These are phyloP conservation scores for Monochamus saltuarius DNA, from an alignment of 1,140 invertebrate species.

Conservation along the genomic window DNA sequence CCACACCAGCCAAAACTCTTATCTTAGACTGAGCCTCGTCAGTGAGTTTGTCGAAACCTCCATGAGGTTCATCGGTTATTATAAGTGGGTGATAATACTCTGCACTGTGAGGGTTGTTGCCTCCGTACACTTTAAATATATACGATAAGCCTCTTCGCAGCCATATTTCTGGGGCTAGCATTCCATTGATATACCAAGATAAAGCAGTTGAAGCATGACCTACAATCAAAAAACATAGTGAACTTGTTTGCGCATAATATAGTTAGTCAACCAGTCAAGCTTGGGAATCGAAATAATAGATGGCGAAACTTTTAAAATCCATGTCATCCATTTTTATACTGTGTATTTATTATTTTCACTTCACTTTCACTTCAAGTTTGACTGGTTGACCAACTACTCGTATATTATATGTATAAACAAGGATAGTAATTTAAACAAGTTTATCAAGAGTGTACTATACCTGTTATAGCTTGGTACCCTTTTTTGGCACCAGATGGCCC, in stretches of 20 bases:
- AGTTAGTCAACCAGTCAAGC: too few species aligned
- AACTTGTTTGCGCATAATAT: too few species aligned
- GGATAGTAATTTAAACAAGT: too few species aligned
- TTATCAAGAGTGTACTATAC: constrained; percentile 48
- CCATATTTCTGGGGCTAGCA: constrained; percentile 83
- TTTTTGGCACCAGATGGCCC: constrained; percentile 76
- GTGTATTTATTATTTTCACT: too few species aligned
- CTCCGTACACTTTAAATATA: constrained; percentile 78
- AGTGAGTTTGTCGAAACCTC: constrained; percentile 74
- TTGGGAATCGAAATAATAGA: too few species aligned
- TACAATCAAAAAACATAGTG: too few species aligned
- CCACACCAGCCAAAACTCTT: constrained; percentile 82
- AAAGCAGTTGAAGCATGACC: constrained; percentile 61
- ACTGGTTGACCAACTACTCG: too few species aligned
- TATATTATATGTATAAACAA: too few species aligned
- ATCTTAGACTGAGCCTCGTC: constrained; percentile 72
- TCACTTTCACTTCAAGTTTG: too few species aligned
- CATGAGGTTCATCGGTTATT: constrained; percentile 82
- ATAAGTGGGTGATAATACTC: constrained; percentile 90
- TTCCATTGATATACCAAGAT: constrained; percentile 87
- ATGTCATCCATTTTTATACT: too few species aligned
- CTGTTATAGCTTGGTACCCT: constrained; percentile 77
- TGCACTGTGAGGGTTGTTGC: constrained; percentile 86
- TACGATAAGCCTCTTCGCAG: constrained; percentile 83
- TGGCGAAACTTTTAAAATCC: too few species aligned